Evolutionary conservation across 2,888 invertebrate species (phyloP).

Genomic region (Villa cingulata): DNA sequence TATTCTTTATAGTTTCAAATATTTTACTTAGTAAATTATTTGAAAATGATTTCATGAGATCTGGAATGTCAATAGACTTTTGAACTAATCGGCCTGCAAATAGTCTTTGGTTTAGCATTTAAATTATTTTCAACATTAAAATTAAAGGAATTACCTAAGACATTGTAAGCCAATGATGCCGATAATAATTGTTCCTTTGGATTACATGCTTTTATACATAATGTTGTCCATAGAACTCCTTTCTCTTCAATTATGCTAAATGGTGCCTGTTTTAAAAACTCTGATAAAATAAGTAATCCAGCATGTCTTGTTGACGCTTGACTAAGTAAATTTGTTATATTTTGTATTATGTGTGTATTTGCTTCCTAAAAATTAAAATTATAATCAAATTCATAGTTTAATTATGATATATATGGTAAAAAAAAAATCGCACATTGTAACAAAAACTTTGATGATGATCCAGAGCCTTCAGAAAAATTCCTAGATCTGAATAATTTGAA

Average conservation of each 20-base stretch:
- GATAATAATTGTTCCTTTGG: not conserved
- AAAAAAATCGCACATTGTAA: slow-evolving; percentile 15
- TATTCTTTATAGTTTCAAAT: slow-evolving; percentile 18
- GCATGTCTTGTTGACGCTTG: slow-evolving; percentile 15
- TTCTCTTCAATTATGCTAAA: slow-evolving; percentile 20
- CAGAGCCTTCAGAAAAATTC: slow-evolving; percentile 19
- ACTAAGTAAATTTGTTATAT: slow-evolving; percentile 20
- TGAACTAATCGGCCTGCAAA: slow-evolving; percentile 18
- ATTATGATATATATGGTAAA: not conserved
- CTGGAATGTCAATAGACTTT: slow-evolving; percentile 20
- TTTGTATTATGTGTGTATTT: slow-evolving; percentile 11
- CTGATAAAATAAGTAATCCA: slow-evolving; percentile 18
- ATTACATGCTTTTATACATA: slow-evolving; percentile 20
- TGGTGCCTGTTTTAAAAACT: slow-evolving; percentile 18
- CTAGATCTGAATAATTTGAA: slow-evolving; percentile 14
- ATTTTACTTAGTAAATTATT: slow-evolving; percentile 20
- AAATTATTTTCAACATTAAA: no score
- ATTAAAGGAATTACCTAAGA: slow-evolving; percentile 12
- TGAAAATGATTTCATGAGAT: slow-evolving; percentile 21
- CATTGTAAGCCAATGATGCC: slow-evolving; percentile 12
- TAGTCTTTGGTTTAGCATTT: no score
- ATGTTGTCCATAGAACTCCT: slow-evolving; percentile 19
- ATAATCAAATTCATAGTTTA: not conserved
- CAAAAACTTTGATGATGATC: slow-evolving; percentile 22
- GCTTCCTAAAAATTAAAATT: slow-evolving; percentile 7